Evolutionary conservation across 2,797 vertebrate species (phyloP), one percentile per base, ranked within the genome.

Genomic region (Coilia nasus): DNA sequence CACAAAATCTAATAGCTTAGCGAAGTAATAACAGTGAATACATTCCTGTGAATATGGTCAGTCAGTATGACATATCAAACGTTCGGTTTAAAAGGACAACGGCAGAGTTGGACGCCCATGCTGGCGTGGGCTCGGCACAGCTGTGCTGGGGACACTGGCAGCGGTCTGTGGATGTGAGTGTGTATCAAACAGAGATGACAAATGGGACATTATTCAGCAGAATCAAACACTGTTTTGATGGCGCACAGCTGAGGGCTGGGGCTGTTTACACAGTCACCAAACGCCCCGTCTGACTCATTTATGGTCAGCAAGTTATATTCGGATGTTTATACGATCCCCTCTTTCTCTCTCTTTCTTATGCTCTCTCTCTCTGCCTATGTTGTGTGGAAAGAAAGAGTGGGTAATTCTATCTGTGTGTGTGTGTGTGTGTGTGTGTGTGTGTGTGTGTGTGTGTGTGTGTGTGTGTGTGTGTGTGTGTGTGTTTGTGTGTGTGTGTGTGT

Each of bases 361-460:
- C 50, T 54, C 50, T 14, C 50, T 14, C 50, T 54, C 9, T 54
- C 35, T 41, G 2, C 5, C 35, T 41, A 5, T 41, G 35, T 41
- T 41, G 2, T 41, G 35, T 41, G 35, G 35, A 41, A 41, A 41
- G 35, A 41, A 41, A 41, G 35, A 41, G 71, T 87, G 83, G 85
- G 87, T 83, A 60, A 19, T 47, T 64, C 83, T 88, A 60, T 84
- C 81, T 86, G 83, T 88, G 21, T 41, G 50, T 82, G 41, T 57
- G 78, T 59, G 19, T 15, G 25, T 84, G 56, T 87, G 50, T 86
- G 62, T 84, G 57, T 85, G 12, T 78, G 31, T 90, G 67, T 87
- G 87, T 89, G 88, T 85, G 85, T 59, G 57, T 59, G 17, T 59
- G 57, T 59, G 57, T 59, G 17, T 59, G 57, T 59, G 57, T 59